phyloP scores from a whole-genome alignment of 2,113 vertebrate species.

The Pheucticus melanocephalus region DNA sequence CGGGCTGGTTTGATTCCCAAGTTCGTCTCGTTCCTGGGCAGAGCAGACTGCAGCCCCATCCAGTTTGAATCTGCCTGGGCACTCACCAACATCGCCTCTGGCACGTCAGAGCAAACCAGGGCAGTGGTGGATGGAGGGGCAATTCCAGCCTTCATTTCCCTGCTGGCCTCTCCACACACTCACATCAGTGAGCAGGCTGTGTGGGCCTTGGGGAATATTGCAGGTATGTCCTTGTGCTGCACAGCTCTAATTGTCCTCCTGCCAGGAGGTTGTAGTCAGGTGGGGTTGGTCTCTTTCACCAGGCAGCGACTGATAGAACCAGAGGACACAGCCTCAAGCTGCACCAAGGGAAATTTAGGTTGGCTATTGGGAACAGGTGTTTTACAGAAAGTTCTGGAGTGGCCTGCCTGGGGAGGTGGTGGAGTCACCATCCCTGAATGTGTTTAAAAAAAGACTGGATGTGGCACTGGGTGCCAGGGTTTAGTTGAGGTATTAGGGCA shows the following conservation, averaged over 20 bases:
- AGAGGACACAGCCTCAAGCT: neutral
- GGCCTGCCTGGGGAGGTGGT: neutral
- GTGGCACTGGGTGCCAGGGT: neutral
- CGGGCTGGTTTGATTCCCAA: slow-evolving; percentile 83
- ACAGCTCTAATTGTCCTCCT: neutral
- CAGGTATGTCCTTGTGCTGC: slow-evolving; percentile 73
- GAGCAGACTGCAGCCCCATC: slow-evolving; percentile 83
- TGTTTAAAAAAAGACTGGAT: neutral
- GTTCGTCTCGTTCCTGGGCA: slow-evolving; percentile 83
- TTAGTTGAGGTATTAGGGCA: neutral
- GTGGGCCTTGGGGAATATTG: slow-evolving; percentile 93
- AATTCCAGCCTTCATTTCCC: slow-evolving; percentile 85
- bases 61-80: slow-evolving; percentile 96
- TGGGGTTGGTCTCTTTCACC: neutral
- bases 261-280: neutral
- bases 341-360: neutral
- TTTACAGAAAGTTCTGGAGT: neutral
- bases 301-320: neutral
- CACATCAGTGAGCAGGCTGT: slow-evolving; percentile 93
- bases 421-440: neutral
- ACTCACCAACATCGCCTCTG: slow-evolving; percentile 92
- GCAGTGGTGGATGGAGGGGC: slow-evolving; percentile 89
- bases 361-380: neutral
- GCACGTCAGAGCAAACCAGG: slow-evolving; percentile 86
- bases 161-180: slow-evolving; percentile 82